Evolutionary conservation across 2,797 vertebrate species (phyloP).

Genomic region (Emydoidea blandingii): DNA sequence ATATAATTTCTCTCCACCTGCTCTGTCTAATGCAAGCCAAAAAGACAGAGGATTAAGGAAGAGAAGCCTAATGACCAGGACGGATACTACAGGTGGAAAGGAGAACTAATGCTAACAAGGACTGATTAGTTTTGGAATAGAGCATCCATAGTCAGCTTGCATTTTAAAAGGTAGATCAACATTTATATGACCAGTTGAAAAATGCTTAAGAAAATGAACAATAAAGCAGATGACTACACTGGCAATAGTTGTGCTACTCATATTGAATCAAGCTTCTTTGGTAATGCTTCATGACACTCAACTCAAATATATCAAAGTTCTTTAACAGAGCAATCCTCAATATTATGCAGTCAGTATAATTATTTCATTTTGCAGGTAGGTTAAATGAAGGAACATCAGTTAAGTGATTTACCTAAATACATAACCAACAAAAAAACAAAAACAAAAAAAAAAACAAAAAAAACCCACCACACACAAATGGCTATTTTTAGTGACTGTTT

Average conservation of each 20-base stretch:
- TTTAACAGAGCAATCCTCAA: background rate
- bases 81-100: too few relatives aligned
- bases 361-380: background rate
- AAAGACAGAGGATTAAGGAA: constrained; percentile 27
- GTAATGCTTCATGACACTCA: background rate
- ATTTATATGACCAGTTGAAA: background rate
- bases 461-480: background rate
- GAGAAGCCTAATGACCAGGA: background rate
- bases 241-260: too few relatives aligned
- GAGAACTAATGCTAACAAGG: background rate
- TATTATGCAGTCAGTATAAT: background rate
- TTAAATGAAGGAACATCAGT: background rate
- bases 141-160: background rate
- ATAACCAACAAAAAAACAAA: background rate
- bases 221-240: background rate
- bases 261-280: background rate
- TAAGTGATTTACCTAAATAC: background rate
- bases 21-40: constrained; percentile 87
- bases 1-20: constrained; percentile 98
- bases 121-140: background rate
- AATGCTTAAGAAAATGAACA: background rate
- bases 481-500: background rate
- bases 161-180: background rate
- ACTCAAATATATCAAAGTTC: background rate
- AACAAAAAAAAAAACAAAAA: too few relatives aligned